Evolutionary conservation across 2,888 invertebrate species (phyloP).

Genomic region (Stenchaetothrips biformis): DNA sequence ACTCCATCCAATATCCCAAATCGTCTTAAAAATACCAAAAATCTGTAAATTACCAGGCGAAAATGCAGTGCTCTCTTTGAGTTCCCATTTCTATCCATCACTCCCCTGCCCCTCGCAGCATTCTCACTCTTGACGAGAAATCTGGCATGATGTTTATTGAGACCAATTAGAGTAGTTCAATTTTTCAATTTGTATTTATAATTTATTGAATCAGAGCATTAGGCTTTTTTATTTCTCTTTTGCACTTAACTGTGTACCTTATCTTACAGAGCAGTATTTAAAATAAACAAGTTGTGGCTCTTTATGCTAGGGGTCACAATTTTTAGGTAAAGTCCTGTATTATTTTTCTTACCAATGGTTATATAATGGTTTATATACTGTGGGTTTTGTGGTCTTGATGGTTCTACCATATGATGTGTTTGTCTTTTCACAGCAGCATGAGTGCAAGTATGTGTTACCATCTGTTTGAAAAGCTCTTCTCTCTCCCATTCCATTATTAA

Average conservation of each 20-base stretch:
- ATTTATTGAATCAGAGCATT: background rate
- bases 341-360: background rate
- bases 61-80: background rate
- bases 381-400: background rate
- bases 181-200: background rate
- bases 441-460: too few relatives aligned
- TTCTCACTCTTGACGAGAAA: background rate
- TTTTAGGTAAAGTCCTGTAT: background rate
- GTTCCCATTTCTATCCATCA: background rate
- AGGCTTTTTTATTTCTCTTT: background rate
- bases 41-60: background rate
- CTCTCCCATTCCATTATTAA: too few relatives aligned
- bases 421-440: too few relatives aligned
- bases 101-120: background rate
- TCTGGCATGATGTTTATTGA: background rate
- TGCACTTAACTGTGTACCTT: background rate
- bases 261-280: background rate
- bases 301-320: background rate
- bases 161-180: background rate
- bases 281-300: background rate
- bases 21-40: background rate
- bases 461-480: too few relatives aligned
- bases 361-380: background rate
- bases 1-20: background rate
- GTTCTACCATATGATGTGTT: too few relatives aligned